Evolutionary conservation across 1,140 invertebrate genomes (phyloP).

Genomic region (Pogonognathellus flavescens): DNA sequence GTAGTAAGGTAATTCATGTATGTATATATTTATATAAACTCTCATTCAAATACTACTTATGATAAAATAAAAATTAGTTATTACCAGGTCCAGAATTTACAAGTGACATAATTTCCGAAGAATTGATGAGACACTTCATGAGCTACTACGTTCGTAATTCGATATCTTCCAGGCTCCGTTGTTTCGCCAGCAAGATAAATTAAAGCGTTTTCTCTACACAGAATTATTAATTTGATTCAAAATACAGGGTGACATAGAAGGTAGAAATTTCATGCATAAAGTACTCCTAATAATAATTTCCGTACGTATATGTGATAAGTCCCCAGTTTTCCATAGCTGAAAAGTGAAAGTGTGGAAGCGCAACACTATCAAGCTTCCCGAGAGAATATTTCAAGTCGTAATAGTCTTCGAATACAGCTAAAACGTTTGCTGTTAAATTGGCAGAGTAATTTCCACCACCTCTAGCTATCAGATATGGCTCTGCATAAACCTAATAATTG

Average conservation of each 20-base stretch:
- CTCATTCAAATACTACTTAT: too few relatives aligned
- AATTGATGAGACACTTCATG: slow-evolving; percentile 92
- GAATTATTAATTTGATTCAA: not conserved
- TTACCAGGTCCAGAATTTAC: slow-evolving; percentile 81
- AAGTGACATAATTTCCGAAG: slow-evolving; percentile 73
- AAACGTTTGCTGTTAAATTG: slow-evolving; percentile 47
- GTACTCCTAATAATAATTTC: not conserved
- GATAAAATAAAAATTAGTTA: slow-evolving; percentile 69
- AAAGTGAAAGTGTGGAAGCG: slow-evolving; percentile 53
- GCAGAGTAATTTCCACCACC: slow-evolving; percentile 57
- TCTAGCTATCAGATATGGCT: slow-evolving; percentile 46
- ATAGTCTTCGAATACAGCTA: slow-evolving; percentile 39
- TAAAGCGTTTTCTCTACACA: slow-evolving; percentile 80
- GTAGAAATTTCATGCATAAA: not conserved
- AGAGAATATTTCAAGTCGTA: slow-evolving; percentile 45
- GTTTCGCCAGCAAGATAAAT: slow-evolving; percentile 87
- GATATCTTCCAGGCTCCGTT: slow-evolving; percentile 84
- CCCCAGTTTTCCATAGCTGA: slow-evolving; percentile 78
- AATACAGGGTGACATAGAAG: not conserved
- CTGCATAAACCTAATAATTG: slow-evolving; percentile 46
- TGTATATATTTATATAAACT: not conserved
- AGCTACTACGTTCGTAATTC: slow-evolving; percentile 86
- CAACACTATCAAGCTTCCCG: slow-evolving; percentile 52
- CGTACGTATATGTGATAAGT: slow-evolving; percentile 77
- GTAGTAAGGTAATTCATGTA: not conserved